Base-by-base conservation (phyloP, 2,888 invertebrate genomes). In the Philopedon plagiatum region DNA sequence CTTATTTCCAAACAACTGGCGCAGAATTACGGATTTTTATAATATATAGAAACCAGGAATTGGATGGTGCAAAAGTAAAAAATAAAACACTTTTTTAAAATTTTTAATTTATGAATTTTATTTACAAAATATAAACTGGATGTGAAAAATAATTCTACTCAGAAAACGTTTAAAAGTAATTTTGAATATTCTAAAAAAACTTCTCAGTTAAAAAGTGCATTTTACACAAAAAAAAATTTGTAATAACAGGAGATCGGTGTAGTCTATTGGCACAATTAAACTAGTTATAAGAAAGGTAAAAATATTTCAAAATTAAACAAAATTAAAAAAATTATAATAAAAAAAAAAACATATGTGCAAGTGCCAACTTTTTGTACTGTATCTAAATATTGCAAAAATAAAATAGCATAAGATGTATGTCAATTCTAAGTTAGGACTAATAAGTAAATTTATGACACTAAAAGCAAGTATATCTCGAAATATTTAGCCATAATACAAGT, bases 381-480 rank as follows among this genome's bases (percentile, higher is more conserved):
- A 65, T 49, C 67, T 67, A 58, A 62, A 61, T 63, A 51, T 54
- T 62, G 37, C 54, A 61, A 37, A 58, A 67, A 67, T 32, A 54
- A 60, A 54, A 57, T 21, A 21, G 57, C 41, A 49, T 54, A 54
- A 49, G 9, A 61, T 61, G 37, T 63, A 72, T 58, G 49, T 39
- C 66, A 67, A 64, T 29, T 72, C 63, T 73, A 73, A 32, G 65
- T 73, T 67, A 68, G 51, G 68, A 44, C 65, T 73, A 73, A 57
- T 51, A 66, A 74, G 54, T 71, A 74, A 66, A 65, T 61, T 71
- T 71, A 74, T 74, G 71, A 71, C 71, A 74, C 74, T 74, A 74
- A 74, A 74, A 74, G 74, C 74, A 72, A 34, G 11, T n/a, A 71
- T 67, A 68, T 58, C 58, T 72, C 41, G 37, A 51, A 64, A 68